phyloP scores from a whole-genome alignment of 2,113 vertebrate genomes.

The Stigmatopora nigra region DNA sequence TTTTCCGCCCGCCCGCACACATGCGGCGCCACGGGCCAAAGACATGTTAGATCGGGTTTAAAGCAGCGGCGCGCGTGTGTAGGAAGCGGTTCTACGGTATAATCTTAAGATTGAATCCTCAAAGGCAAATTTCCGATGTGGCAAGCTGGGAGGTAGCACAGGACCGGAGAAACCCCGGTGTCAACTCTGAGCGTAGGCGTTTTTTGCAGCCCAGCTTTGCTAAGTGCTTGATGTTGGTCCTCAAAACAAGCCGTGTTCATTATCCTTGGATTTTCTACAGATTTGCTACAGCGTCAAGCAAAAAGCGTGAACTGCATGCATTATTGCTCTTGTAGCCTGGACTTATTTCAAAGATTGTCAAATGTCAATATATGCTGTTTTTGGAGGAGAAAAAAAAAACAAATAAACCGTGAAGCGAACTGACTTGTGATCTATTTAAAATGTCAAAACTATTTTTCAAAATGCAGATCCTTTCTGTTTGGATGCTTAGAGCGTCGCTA shows the following conservation, averaged over 20 bases:
- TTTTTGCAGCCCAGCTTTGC: not conserved
- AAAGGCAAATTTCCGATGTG: not conserved
- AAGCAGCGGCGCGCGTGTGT: slow-evolving; percentile 12
- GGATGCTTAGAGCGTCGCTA: too few relatives aligned
- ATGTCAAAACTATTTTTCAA: too few relatives aligned
- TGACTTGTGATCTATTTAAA: too few relatives aligned
- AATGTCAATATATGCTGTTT: too few relatives aligned
- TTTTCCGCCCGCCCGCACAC: not conserved
- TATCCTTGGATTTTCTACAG: not conserved
- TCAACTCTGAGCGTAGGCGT: slow-evolving; percentile 2
- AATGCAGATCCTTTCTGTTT: too few relatives aligned
- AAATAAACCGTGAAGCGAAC: too few relatives aligned
- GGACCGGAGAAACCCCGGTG: not conserved
- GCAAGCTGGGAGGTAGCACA: slow-evolving; percentile 3
- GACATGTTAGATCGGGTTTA: slow-evolving; percentile 6
- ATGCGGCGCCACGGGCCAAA: not conserved
- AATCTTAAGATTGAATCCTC: slow-evolving; percentile 1
- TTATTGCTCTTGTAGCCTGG: too few relatives aligned
- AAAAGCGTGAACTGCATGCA: too few relatives aligned
- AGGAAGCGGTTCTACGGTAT: not conserved
- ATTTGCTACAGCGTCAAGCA: too few relatives aligned
- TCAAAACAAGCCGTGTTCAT: not conserved
- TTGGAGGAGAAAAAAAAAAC: too few relatives aligned
- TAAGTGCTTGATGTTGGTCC: not conserved
- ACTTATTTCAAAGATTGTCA: too few relatives aligned